phyloP scores from a whole-genome alignment of 2,888 invertebrate genomes.

The Agriopis aurantiaria region DNA sequence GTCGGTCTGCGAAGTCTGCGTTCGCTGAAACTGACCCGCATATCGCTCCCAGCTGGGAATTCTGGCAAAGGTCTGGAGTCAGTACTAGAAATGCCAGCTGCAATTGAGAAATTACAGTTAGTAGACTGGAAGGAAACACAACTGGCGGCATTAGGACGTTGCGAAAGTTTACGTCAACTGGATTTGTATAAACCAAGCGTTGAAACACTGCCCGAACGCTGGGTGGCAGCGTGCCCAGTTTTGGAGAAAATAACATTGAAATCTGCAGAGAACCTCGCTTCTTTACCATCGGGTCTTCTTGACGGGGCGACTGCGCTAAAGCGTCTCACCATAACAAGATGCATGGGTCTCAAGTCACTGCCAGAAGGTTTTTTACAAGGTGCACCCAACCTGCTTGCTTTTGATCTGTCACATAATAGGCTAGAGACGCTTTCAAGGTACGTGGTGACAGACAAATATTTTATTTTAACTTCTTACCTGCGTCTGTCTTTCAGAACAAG shows the following conservation, averaged over 20 bases:
- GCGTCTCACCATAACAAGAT: background rate
- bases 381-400: background rate
- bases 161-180: constrained; percentile 1
- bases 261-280: background rate
- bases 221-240: constrained; percentile 2
- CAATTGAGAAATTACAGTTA: background rate
- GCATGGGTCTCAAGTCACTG: background rate
- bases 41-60: background rate
- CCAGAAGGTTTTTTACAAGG: background rate
- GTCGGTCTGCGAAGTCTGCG: background rate
- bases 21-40: background rate
- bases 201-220: constrained; percentile 1
- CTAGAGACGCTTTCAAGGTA: background rate
- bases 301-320: constrained; percentile 4
- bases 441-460: background rate
- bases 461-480: too few species aligned
- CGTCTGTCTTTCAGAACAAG: too few species aligned
- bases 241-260: background rate
- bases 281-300: background rate
- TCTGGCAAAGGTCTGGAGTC: background rate
- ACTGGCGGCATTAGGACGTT: background rate
- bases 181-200: constrained; percentile 1
- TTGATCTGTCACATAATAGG: background rate
- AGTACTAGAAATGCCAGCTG: background rate
- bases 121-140: background rate